These are phyloP conservation scores for Petrolisthes cinctipes DNA, from an alignment of 2,888 invertebrate genomes.

Conservation along the genomic window DNA sequence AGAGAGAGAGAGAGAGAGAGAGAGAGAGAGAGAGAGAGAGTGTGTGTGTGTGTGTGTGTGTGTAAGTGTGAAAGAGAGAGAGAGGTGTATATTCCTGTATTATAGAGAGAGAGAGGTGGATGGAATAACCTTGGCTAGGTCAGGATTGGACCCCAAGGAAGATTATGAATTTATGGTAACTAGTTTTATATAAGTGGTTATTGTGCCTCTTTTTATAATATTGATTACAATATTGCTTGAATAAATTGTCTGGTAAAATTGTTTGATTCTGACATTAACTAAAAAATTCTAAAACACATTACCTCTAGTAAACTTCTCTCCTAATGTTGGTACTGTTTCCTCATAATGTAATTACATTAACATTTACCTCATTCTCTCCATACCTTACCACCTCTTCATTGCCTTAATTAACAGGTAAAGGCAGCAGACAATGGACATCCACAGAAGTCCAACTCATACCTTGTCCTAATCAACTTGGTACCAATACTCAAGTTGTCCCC, in stretches of 20 bases:
- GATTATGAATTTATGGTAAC: conserved; percentile 78
- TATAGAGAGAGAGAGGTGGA: no score
- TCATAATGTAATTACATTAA: background rate
- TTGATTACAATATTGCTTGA: background rate
- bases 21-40: no score
- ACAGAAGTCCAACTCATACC: conserved; percentile 80
- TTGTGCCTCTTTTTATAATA: background rate
- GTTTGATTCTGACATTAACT: background rate
- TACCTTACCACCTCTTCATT: background rate
- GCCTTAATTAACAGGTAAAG: conserved; percentile 77
- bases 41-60: no score
- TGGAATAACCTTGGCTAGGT: conserved; percentile 85
- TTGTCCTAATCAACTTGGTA: conserved; percentile 80
- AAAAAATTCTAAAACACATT: background rate
- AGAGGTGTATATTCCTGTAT: no score
- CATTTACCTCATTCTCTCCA: background rate
- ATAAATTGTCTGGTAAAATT: no score
- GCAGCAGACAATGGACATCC: conserved; percentile 86
- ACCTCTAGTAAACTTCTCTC: background rate
- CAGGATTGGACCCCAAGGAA: conserved; percentile 79
- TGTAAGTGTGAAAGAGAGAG: no score
- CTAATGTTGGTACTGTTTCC: background rate
- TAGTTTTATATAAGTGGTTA: background rate
- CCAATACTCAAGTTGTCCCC: conserved; percentile 75
- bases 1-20: no score